phyloP scores from a whole-genome alignment of 1,140 invertebrate genomes.

The Drosophila jambulina region DNA sequence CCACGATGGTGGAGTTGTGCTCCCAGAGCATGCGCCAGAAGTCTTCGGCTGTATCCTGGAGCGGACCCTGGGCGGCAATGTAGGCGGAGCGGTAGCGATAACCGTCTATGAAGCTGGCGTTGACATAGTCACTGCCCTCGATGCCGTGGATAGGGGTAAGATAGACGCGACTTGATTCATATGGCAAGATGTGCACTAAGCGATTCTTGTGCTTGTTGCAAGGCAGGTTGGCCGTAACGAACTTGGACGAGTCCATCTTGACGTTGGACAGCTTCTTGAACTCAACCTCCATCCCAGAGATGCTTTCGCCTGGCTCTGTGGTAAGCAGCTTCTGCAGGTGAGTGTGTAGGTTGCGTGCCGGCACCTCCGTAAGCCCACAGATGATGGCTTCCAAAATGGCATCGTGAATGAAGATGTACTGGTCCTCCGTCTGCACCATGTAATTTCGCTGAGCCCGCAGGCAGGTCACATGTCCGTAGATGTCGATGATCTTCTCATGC shows the following conservation, averaged over 20 bases:
- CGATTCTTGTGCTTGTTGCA: conserved; percentile 99
- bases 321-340: conserved; percentile 97
- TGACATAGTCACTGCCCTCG: conserved; percentile 99
- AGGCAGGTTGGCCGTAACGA: conserved; percentile 97
- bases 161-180: conserved; percentile 97
- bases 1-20: conserved; percentile 99
- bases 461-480: conserved; percentile 99
- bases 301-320: conserved; percentile 92
- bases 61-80: conserved; percentile 98
- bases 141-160: conserved; percentile 95
- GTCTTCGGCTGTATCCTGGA: conserved; percentile 98
- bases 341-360: conserved; percentile 95
- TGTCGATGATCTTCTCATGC: conserved; percentile 98
- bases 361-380: conserved; percentile 97
- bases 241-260: conserved; percentile 96
- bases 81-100: conserved; percentile 97
- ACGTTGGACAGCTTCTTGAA: conserved; percentile 99
- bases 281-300: conserved; percentile 99
- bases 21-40: conserved; percentile 99
- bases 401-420: conserved; percentile 99
- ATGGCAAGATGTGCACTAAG: conserved; percentile 98
- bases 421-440: conserved; percentile 99
- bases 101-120: conserved; percentile 99
- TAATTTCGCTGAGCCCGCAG: conserved; percentile 98
- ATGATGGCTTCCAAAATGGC: conserved; percentile 97